Conservation (phyloP, 2,888 invertebrate genomes). For the Rugalucina vietnamica region DNA sequence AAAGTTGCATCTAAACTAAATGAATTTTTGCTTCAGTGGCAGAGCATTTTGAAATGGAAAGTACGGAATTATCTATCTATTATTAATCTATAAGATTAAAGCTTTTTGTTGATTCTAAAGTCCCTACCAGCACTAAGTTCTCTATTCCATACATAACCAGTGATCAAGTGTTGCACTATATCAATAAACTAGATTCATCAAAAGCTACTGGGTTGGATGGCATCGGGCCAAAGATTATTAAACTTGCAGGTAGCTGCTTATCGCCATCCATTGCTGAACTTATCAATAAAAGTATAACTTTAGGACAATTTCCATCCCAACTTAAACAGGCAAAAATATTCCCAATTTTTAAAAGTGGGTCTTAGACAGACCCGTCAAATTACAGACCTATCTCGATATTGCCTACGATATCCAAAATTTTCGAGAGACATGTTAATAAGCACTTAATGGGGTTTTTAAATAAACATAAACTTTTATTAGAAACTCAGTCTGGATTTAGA, state of each 20-base stretch:
- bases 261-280: background rate
- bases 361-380: no score
- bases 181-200: background rate
- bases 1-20: background rate
- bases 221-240: background rate
- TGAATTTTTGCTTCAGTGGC: background rate
- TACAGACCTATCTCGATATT: no score
- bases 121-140: background rate
- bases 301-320: background rate
- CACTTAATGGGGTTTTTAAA: no score
- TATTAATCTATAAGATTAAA: background rate
- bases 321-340: background rate
- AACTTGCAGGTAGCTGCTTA: background rate
- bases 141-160: background rate
- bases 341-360: no score
- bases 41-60: background rate
- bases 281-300: background rate
- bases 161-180: background rate
- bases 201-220: background rate
- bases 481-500: no score
- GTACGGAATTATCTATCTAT: background rate
- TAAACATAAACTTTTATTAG: no score
- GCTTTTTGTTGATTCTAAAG: background rate
- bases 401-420: no score
- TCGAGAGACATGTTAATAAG: no score